Percentiles rank a stretch among this genome's conserved stretches.
phyloP scores from a whole-genome alignment of 1,140 invertebrate genomes.

The Gryllus bimaculatus region DNA sequence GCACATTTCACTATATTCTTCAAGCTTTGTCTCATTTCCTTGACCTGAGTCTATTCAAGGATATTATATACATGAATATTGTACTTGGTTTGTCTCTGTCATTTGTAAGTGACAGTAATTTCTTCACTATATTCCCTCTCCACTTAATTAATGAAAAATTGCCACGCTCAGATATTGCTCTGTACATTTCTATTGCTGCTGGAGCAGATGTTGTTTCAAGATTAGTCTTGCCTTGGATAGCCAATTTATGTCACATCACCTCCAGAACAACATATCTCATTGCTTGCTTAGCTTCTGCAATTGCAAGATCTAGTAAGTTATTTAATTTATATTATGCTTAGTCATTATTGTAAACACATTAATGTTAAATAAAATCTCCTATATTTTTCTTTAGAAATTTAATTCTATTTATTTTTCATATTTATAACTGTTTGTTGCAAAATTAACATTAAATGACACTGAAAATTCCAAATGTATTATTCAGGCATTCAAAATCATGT shows the following conservation, averaged over 20 bases:
- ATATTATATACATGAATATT: conserved; percentile 19
- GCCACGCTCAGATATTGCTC: conserved; percentile 12
- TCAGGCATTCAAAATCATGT: background rate
- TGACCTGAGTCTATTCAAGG: conserved; percentile 17
- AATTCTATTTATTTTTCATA: background rate
- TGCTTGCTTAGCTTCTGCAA: conserved; percentile 17
- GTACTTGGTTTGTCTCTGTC: conserved; percentile 19
- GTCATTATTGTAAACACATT: background rate
- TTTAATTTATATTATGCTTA: background rate
- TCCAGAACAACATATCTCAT: conserved; percentile 17
- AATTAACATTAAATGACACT: background rate
- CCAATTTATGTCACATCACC: background rate
- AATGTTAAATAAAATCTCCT: background rate
- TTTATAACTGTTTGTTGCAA: background rate
- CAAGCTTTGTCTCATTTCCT: background rate
- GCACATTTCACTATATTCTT: no score
- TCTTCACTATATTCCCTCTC: conserved; percentile 20
- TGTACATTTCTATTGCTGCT: conserved; percentile 20
- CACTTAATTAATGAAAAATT: background rate
- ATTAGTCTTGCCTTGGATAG: conserved; percentile 15
- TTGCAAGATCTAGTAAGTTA: conserved; percentile 20
- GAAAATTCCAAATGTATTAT: background rate
- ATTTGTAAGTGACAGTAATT: conserved; percentile 19
- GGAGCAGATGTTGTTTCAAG: conserved; percentile 18
- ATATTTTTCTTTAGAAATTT: no score